Evolutionary conservation across 2,888 invertebrate genomes (phyloP), one percentile per base, ranked within the genome.

Genomic region (Ferrisia virgata): DNA sequence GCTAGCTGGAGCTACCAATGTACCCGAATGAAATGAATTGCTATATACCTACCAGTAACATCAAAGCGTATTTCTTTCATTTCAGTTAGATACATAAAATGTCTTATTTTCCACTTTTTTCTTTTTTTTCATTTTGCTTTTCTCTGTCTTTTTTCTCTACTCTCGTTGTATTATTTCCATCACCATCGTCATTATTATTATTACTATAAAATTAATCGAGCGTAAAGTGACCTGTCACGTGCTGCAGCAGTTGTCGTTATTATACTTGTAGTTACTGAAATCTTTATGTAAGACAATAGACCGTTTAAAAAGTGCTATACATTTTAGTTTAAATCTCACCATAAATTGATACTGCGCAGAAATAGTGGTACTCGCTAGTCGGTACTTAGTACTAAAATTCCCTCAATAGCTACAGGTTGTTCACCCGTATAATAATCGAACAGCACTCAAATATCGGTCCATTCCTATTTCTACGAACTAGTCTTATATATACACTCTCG

Each of bases 181-280:
- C 64, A 28, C 28, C 64, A 64, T 64, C 64, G 28, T 64, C 28
- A 64, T 64, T 31, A 64, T 64, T 64, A 64, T 64, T 64, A 64
- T 64, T 11, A 39, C 11, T 64, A 64, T 64, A 64, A 64, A 64
- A 64, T 64, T 64, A 64, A 64, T 64, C 64, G 64, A 64, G 64
- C 64, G 64, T 64, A 64, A 64, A 64, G 64, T 64, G 64, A 64
- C 64, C 64, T 64, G 64, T 64, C 64, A 64, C 64, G 64, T 64
- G 64, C 64, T 64, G 64, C 28, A 64, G 28, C 28, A 64, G 64
- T 64, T 64, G 64, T 64, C 64, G 64, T 28, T 64, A 64, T 64
- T 64, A 31, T 64, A 25, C 25, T 22, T 13, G 47, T 47, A 53
- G 53, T 53, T 64, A 64, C 64, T 64, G 64, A 64, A 64, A 64